Evolutionary conservation across 2,797 vertebrate species (phyloP), one percentile per base, ranked within the genome.

Genomic region (Ataeniobius toweri): DNA sequence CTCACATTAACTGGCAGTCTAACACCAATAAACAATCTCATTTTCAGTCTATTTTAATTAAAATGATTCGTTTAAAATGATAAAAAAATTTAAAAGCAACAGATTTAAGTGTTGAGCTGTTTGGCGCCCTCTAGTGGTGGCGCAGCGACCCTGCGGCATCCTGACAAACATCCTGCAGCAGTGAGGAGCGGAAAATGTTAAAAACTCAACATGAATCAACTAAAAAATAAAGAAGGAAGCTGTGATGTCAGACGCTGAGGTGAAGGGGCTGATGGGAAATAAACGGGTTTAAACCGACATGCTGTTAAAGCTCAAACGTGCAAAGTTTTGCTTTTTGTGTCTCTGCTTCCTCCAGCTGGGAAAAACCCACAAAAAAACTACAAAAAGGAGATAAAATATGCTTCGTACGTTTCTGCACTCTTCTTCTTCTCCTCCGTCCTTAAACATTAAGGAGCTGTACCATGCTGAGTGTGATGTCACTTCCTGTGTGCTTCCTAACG

Each of bases 391-490:
- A 93, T 76, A 92, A 93, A 96, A 96, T 95, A 94, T 16, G 89
- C 95, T 94, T 93, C 73, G 86, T 84, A 83, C 81, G 28, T n/a
- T 73, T 80, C 80, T 74, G 53, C 58, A 78, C 67, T 79, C 83
- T 50, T 72, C 83, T 75, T 93, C 92, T 93, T 94, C 95, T 94
- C 95, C 95, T 87, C 67, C 82, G 84, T 71, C 88, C 97, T 98
- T 97, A 98, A 98, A 97, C 97, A 96, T 97, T 97, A 97, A 98
- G 97, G 97, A 97, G 80, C 85, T 95, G 96, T 96, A 96, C 96
- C 95, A 61, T 16, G 44, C 31, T 22, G 88, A 73, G 91, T 73
- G 77, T 87, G 84, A 94, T 85, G 87, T 86, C 85, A 72, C 85
- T 73, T 87, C 76, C 85, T 80, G 83, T 93, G 91, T 89, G 90